Conservation (phyloP, 2,113 vertebrate species). For the Silurus glanis region DNA sequence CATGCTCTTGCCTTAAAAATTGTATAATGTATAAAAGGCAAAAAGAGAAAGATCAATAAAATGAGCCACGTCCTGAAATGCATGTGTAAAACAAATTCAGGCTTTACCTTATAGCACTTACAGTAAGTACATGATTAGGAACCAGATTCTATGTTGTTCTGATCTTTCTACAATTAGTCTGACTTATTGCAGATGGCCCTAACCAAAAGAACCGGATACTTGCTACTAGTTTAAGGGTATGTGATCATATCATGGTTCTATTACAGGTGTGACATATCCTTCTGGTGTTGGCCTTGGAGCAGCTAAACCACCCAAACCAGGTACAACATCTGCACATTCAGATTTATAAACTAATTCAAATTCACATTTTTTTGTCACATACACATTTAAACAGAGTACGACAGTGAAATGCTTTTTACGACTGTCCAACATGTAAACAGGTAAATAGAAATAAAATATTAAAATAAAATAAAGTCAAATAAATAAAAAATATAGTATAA, state of each 20-base stretch:
- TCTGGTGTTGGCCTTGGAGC: conserved; percentile 57
- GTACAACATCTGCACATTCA: conserved; percentile 47
- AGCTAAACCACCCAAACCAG: conserved; percentile 72
- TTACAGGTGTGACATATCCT: conserved; percentile 61
- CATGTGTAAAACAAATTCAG: not conserved
- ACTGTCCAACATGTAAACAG: too few species aligned
- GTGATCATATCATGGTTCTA: conserved; percentile 1
- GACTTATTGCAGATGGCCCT: not conserved
- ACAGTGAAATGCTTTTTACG: too few species aligned
- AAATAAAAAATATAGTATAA: too few species aligned
- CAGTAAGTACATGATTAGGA: not conserved
- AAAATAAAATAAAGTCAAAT: too few species aligned
- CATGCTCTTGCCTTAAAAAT: not conserved
- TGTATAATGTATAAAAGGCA: not conserved
- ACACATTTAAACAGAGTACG: too few species aligned
- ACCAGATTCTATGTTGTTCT: not conserved
- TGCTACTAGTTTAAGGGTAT: not conserved
- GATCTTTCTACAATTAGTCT: not conserved
- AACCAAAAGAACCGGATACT: conserved; percentile 43
- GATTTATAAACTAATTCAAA: not conserved
- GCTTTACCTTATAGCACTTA: not conserved
- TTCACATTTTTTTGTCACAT: too few species aligned
- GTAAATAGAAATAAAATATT: too few species aligned
- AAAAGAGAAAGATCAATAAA: not conserved
- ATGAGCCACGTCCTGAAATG: not conserved